Evolutionary conservation across 1,140 invertebrate genomes (phyloP), one percentile per base, ranked within the genome.

Genomic region (Trialeurodes vaporariorum): DNA sequence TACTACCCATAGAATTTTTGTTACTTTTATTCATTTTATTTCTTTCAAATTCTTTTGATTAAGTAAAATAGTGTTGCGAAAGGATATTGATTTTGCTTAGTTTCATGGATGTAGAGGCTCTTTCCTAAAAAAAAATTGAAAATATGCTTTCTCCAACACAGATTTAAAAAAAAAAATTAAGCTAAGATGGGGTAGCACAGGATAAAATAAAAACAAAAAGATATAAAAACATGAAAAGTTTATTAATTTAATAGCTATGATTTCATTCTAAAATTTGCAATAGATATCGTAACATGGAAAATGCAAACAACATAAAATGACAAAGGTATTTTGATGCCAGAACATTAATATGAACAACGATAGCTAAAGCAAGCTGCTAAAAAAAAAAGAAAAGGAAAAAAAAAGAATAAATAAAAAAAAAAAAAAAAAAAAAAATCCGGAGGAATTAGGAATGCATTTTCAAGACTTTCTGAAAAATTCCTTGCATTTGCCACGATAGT

Each of bases 281-380:
- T 49, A 49, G 34, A 49, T 49, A 49, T 49, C 17, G 34, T 49
- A 49, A 49, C 34, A 49, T 49, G 34, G 17, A 49, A 49, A 49
- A 49, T 49, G 34, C 34, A 49, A 49, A 49, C 34, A 49, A 49
- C 34, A 49, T 49, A 49, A 49, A 49, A 49, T 49, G 34, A 49
- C 34, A 49, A 49, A 49, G 17, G 5, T n/a, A n/a, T 9, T 49
- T 17, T 49, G 34, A 49, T 49, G 34, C 34, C 34, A 49, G 34
- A 49, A 49, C 17, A 49, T 49, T 49, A 49, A 49, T 49, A 49
- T 49, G 34, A 17, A 49, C 34, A 49, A 49, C 34, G 34, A 49
- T 49, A 49, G 34, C 34, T 49, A 49, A 49, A 49, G 34, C 34
- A 49, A 49, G 34, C 34, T 49, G 5, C 34, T 49, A 49, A 17